phyloP scores from a whole-genome alignment of 2,797 vertebrate species.

The Mormyrus hasselquistii region DNA sequence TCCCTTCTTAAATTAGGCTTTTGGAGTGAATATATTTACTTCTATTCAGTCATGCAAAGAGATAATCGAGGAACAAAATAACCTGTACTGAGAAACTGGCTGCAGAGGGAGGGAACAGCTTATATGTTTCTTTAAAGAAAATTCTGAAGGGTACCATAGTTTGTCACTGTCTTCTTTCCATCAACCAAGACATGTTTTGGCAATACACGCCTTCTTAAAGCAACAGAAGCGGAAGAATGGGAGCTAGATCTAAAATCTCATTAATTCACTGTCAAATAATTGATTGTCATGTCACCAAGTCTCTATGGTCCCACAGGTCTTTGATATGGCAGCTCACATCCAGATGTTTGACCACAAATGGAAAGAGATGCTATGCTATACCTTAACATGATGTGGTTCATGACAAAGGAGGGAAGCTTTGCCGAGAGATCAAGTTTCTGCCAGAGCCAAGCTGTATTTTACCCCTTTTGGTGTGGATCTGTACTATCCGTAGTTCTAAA shows the following conservation, averaged over 20 bases:
- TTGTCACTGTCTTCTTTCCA: constrained; percentile 51
- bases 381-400: constrained; percentile 25
- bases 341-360: constrained; percentile 37
- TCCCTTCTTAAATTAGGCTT: not conserved
- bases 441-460: constrained; percentile 20
- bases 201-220: constrained; percentile 36
- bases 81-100: not conserved
- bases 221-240: not conserved
- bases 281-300: constrained; percentile 31
- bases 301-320: constrained; percentile 24
- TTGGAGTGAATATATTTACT: not conserved
- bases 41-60: not conserved
- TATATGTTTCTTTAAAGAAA: not conserved
- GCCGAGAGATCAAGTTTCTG: constrained; percentile 32
- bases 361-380: constrained; percentile 21
- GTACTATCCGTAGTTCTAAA: constrained; percentile 16
- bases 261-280: constrained; percentile 31
- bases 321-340: constrained; percentile 31
- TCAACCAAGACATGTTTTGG: constrained; percentile 62
- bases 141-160: not conserved
- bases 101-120: not conserved
- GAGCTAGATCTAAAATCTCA: constrained; percentile 11
- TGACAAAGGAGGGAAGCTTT: constrained; percentile 26
- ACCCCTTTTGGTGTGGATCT: constrained; percentile 19
- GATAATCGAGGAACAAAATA: not conserved